Conservation (phyloP, 2,888 invertebrate species). For the Lithophane ornitopus region DNA sequence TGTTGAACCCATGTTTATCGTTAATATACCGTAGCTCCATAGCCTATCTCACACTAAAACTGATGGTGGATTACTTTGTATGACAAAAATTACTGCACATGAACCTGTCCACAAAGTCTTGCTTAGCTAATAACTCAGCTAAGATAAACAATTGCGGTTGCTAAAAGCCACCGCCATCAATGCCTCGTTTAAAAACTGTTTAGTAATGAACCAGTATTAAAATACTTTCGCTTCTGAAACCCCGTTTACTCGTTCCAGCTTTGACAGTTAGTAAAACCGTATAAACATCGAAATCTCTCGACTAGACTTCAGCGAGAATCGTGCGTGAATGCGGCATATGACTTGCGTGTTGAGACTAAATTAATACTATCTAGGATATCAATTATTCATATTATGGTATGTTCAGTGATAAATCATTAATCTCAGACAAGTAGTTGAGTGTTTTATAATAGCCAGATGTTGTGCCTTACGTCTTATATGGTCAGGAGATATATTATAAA, state of each 20-base stretch:
- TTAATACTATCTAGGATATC: slow-evolving; percentile 41
- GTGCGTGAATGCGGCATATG: slow-evolving; percentile 13
- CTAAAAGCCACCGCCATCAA: neutral
- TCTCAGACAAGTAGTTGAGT: slow-evolving; percentile 41
- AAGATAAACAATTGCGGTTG: neutral
- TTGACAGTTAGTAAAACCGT: neutral
- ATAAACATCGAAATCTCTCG: slow-evolving; percentile 7
- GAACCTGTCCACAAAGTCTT: slow-evolving; percentile 1
- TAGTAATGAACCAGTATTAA: neutral
- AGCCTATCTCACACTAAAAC: slow-evolving; percentile 6
- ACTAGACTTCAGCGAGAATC: slow-evolving; percentile 8
- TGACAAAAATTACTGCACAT: slow-evolving; percentile 5
- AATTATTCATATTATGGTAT: slow-evolving; percentile 52
- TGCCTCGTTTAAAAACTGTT: slow-evolving; percentile 2
- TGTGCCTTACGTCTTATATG: slow-evolving; percentile 8
- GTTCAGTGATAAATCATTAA: slow-evolving; percentile 48
- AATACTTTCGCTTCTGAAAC: slow-evolving; percentile 7
- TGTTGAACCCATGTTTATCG: neutral
- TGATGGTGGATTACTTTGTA: slow-evolving; percentile 15
- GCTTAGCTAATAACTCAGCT: neutral
- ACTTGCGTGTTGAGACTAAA: slow-evolving; percentile 41
- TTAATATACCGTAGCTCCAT: slow-evolving; percentile 5
- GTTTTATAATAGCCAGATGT: slow-evolving; percentile 27
- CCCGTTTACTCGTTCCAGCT: neutral
- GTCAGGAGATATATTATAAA: neutral